Percentiles rank a stretch among this genome's conserved stretches.
Conservation (phyloP, 1,140 invertebrate genomes). For the Drosophila pruinosa region DNA sequence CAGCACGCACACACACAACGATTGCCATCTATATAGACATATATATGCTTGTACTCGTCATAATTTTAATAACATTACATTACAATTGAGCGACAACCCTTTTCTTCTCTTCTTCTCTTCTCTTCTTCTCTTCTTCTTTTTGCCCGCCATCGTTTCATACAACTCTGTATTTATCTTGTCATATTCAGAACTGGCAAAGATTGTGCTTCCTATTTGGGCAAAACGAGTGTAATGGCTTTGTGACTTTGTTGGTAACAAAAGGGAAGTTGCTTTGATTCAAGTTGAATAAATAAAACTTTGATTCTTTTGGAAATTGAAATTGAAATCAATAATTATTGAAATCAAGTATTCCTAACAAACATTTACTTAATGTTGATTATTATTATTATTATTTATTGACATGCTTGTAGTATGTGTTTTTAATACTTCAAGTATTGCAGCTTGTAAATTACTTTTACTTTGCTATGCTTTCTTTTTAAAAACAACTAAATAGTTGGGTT, state of each 20-base stretch:
- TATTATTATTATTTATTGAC: too few relatives aligned
- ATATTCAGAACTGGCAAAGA: background rate
- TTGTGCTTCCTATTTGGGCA: background rate
- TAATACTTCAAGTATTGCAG: too few relatives aligned
- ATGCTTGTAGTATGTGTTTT: too few relatives aligned
- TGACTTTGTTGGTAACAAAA: background rate
- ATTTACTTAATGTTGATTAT: too few relatives aligned
- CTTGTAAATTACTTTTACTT: too few relatives aligned
- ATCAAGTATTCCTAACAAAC: too few relatives aligned
- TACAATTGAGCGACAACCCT: slow-evolving; percentile 3
- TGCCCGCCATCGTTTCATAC: background rate
- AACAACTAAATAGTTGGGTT: too few relatives aligned
- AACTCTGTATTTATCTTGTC: background rate
- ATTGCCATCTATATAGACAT: slow-evolving; percentile 23
- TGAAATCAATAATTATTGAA: too few relatives aligned
- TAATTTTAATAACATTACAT: slow-evolving; percentile 45
- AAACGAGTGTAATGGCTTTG: background rate
- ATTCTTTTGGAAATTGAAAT: too few relatives aligned
- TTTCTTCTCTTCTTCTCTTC: background rate
- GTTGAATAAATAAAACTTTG: too few relatives aligned
- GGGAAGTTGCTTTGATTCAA: background rate
- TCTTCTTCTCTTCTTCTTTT: too few relatives aligned
- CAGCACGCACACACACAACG: background rate
- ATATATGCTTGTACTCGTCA: background rate
- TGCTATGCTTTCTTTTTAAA: too few relatives aligned